Conservation (phyloP, 1,140 invertebrate species). For the Battus philenor region DNA sequence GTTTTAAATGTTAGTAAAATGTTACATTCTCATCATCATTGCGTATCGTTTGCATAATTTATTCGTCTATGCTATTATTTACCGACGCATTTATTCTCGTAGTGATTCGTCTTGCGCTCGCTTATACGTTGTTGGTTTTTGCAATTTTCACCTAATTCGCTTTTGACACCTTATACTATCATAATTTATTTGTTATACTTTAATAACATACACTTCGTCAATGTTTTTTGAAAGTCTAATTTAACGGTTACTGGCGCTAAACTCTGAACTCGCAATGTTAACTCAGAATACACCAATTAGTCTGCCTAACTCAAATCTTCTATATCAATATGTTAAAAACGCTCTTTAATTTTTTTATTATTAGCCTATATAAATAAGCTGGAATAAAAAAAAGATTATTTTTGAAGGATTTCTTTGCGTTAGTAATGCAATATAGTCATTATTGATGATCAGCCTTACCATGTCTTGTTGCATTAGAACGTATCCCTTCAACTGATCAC, state of each 20-base stretch:
- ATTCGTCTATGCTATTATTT: conserved; percentile 24
- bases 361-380: no score
- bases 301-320: no score
- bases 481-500: no score
- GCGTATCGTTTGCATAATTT: conserved; percentile 20
- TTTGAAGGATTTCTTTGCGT: no score
- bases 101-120: conserved; percentile 17
- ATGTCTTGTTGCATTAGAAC: no score
- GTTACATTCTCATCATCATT: conserved; percentile 20
- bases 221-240: conserved; percentile 11
- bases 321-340: no score
- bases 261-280: not conserved
- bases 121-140: conserved; percentile 36
- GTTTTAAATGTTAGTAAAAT: conserved; percentile 3
- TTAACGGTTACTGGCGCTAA: conserved; percentile 1
- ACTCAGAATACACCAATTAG: not conserved
- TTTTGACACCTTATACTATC: conserved; percentile 41
- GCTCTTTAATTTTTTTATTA: no score
- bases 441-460: no score
- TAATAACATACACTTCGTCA: conserved; percentile 2
- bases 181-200: conserved; percentile 18
- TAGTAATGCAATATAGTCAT: no score
- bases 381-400: no score
- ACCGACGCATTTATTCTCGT: conserved; percentile 20
- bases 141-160: conserved; percentile 53